These are phyloP conservation scores for Cynopterus brachyotis DNA, from an alignment of 2,113 vertebrate genomes.

Conservation along the genomic window DNA sequence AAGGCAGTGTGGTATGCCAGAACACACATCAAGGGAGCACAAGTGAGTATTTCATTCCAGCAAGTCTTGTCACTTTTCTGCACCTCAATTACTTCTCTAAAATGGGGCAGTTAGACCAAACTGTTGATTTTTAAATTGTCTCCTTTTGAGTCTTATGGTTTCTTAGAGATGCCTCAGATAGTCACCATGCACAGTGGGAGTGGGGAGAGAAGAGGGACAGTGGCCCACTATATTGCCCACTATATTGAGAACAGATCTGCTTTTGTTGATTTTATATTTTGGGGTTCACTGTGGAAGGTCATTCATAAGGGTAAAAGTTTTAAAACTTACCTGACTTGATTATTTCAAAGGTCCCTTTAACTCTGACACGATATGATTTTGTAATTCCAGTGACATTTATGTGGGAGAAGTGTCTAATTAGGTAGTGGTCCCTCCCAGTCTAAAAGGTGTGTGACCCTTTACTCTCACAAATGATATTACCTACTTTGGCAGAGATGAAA, in stretches of 20 bases:
- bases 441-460: background rate
- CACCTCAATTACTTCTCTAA: background rate
- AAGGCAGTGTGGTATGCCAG: background rate
- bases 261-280: background rate
- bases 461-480: background rate
- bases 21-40: fast-evolving
- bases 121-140: background rate
- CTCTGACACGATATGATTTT: background rate
- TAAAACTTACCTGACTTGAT: background rate
- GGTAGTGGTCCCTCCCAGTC: background rate
- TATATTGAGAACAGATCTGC: background rate
- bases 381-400: background rate
- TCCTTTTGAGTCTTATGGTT: background rate
- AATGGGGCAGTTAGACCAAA: background rate
- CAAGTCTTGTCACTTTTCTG: background rate
- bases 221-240: background rate
- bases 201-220: background rate
- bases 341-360: background rate
- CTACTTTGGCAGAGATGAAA: background rate
- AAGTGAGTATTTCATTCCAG: background rate
- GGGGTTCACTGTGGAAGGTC: background rate
- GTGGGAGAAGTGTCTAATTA: background rate
- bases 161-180: background rate
- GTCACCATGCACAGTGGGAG: background rate
- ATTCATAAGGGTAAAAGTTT: background rate